phyloP scores from a whole-genome alignment of 2,113 vertebrate species.

The Oncorhynchus keta region DNA sequence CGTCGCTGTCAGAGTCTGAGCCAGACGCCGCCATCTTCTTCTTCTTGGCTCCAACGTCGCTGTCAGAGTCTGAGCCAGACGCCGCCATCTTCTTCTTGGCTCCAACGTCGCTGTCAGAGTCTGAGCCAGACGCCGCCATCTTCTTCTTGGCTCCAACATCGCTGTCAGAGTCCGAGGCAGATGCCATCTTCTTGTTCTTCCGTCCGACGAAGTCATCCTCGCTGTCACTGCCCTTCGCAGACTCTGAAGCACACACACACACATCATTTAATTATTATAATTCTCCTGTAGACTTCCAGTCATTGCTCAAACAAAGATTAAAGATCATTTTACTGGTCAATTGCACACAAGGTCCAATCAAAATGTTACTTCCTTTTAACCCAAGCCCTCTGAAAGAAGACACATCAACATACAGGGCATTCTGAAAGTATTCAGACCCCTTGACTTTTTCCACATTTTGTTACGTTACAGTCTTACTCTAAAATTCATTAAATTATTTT shows the following conservation, averaged over 20 bases:
- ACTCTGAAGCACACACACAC: constrained; percentile 69
- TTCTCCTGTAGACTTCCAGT: no score
- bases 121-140: constrained; percentile 83
- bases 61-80: constrained; percentile 90
- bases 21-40: constrained; percentile 79
- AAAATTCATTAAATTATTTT: no score
- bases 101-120: constrained; percentile 83
- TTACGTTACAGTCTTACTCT: no score
- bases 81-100: constrained; percentile 77
- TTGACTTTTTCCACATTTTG: no score
- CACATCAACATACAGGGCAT: no score
- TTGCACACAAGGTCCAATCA: no score
- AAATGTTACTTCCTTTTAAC: no score
- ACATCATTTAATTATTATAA: no score
- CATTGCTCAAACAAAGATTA: no score
- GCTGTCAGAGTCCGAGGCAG: constrained; percentile 90
- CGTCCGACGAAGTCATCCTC: constrained; percentile 89
- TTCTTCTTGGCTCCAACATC: constrained; percentile 83
- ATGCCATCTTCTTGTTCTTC: constrained; percentile 83
- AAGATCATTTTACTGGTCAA: no score
- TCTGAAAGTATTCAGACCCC: no score
- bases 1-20: constrained; percentile 89
- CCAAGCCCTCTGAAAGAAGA: no score
- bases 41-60: constrained; percentile 79
- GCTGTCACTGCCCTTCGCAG: constrained; percentile 90